Percentiles rank a stretch among this genome's conserved stretches.
Conservation (phyloP, 2,797 vertebrate genomes). For the Platalea minor region DNA sequence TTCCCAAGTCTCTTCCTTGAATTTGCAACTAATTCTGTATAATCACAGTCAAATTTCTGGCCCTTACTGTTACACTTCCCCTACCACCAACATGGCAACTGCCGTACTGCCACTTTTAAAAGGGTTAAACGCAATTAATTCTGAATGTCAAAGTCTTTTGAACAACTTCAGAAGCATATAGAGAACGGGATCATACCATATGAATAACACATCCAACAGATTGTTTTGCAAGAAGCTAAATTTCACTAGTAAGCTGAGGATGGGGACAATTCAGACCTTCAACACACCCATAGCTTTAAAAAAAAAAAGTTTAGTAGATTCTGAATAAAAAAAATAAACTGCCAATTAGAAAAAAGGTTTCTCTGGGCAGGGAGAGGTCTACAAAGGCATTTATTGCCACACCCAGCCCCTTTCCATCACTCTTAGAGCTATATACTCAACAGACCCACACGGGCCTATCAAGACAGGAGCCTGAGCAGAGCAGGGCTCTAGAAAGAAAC, state of each 20-base stretch:
- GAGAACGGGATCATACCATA: not conserved
- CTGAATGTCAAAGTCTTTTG: not conserved
- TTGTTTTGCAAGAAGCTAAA: not conserved
- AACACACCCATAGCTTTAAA: not conserved
- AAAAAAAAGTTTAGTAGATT: not conserved
- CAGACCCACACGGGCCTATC: not conserved
- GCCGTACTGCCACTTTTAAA: not conserved
- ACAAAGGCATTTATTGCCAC: not conserved
- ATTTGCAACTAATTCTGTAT: not conserved
- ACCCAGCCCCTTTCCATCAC: not conserved
- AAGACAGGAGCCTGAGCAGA: not conserved
- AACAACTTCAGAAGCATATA: not conserved
- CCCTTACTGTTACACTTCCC: not conserved
- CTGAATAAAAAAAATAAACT: not conserved
- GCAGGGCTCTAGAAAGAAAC: not conserved
- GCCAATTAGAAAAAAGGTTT: not conserved
- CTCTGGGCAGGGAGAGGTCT: not conserved
- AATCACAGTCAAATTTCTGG: not conserved
- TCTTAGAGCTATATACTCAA: not conserved
- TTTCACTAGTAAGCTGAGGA: not conserved
- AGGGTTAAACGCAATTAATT: not conserved
- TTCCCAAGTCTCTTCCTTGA: not conserved
- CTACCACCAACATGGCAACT: not conserved
- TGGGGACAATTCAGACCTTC: not conserved
- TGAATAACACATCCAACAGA: not conserved